Evolutionary conservation across 2,888 invertebrate species (phyloP).

Genomic region (Athrips mouffetella): DNA sequence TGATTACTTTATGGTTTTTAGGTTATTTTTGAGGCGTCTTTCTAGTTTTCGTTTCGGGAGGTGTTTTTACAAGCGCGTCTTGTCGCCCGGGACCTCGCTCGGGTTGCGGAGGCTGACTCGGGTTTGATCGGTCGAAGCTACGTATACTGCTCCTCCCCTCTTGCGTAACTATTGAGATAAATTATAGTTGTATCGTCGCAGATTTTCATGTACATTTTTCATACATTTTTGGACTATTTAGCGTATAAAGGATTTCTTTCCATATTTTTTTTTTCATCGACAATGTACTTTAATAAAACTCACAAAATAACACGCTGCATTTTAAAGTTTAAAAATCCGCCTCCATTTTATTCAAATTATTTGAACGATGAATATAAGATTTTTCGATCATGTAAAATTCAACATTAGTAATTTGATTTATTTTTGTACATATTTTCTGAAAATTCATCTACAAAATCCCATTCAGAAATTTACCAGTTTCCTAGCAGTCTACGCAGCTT

Average conservation of each 20-base stretch:
- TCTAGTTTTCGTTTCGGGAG: constrained; percentile 19
- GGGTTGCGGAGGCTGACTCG: constrained; percentile 68
- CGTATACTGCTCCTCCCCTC: constrained; percentile 62
- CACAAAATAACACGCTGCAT: no score
- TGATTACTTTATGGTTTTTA: constrained; percentile 33
- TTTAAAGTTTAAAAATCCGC: no score
- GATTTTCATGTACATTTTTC: not conserved
- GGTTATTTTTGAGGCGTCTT: constrained; percentile 38
- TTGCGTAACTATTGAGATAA: constrained; percentile 71
- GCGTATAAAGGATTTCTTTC: no score
- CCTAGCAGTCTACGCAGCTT: constrained; percentile 62
- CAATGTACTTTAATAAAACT: no score
- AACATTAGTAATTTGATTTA: not conserved
- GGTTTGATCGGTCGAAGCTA: constrained; percentile 60
- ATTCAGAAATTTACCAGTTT: constrained; percentile 20
- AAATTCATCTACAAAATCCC: not conserved
- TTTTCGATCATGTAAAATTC: not conserved
- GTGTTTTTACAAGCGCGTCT: constrained; percentile 30
- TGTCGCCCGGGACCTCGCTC: constrained; percentile 56
- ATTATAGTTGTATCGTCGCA: constrained; percentile 14
- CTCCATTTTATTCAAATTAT: no score
- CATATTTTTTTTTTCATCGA: not conserved
- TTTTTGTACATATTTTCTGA: not conserved
- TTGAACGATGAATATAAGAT: no score
- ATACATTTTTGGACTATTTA: no score